Conservation (phyloP, 2,113 vertebrate species). For the Saguinus midas region DNA sequence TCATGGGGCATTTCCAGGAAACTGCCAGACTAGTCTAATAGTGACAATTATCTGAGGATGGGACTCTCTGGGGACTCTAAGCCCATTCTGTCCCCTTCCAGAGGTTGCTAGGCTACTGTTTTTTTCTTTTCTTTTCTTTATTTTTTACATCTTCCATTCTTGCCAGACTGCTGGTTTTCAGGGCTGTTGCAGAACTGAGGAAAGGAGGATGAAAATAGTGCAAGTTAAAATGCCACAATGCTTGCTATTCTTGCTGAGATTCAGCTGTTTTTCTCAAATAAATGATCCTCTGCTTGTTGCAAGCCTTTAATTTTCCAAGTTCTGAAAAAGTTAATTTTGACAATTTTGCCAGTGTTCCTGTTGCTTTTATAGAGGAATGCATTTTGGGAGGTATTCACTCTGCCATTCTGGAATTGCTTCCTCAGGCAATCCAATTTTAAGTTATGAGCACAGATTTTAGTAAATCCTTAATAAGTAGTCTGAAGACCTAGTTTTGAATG, state of each 20-base stretch:
- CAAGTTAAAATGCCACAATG: neutral
- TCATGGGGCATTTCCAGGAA: neutral
- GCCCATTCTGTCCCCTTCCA: neutral
- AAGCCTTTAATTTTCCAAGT: neutral
- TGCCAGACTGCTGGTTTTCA: neutral
- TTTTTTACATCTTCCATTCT: neutral
- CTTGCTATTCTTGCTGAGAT: neutral
- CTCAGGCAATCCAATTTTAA: neutral
- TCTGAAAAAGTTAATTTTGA: constrained; percentile 19
- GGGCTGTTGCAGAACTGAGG: neutral
- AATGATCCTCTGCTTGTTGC: neutral
- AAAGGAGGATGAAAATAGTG: neutral
- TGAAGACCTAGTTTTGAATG: constrained; percentile 27
- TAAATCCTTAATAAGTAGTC: constrained; percentile 21
- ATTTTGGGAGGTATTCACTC: neutral
- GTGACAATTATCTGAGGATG: neutral
- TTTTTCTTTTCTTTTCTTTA: neutral
- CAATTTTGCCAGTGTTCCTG: neutral
- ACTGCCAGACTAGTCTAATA: neutral
- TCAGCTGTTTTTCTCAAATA: neutral
- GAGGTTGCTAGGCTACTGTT: neutral
- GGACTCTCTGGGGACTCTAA: neutral
- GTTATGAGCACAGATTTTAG: constrained; percentile 5
- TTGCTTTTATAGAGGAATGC: constrained; percentile 16
- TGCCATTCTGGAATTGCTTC: constrained; percentile 30